Base-by-base conservation (phyloP, 1,140 invertebrate genomes). In the Cydia amplana region DNA sequence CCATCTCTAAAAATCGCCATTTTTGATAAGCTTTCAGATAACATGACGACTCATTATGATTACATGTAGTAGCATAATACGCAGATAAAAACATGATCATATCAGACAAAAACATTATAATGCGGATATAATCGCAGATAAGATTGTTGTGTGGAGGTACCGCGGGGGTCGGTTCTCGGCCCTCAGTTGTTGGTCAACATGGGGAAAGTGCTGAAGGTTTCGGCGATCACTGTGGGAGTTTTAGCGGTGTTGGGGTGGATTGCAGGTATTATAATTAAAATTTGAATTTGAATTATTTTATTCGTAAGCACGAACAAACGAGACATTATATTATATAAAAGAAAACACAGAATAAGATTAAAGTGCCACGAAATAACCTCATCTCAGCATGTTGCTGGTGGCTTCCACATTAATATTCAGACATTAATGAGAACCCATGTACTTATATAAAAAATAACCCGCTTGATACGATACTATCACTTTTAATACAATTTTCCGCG, bases 171-270 rank as follows among this genome's bases (percentile, higher is more conserved):
- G 16, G 28, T 40, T 2, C 10, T 70, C 7, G 14, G n/a, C 6
- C 28, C 4, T 60, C 55, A 60, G 55, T 60, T 23, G 55, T 60
- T 60, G n/a, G 0, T 4, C 65, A 16, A 70, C 28, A 70, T 65
- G 25, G 40, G 43, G 16, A 74, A 70, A 72, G 46, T 64, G 40
- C 18, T 76, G 49, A 63, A 73, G 40, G 51, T 75, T n/a, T 63
- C 79, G 0, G 70, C 18, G 2, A 67, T 79, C 20, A 74, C 74
- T 1, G 55, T 79, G 1, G 78, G 74, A 2, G 28, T 51, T 36
- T 43, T 82, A n/a, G 76, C 73, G 12, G 32, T 80, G 5, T 6
- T 80, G 5, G 81, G 79, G 3, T 20, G 77, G 10, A 75, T 80
- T 51, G 77, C 75, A 78, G 81, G 81, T 77, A 67, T n/a, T n/a